Conservation (phyloP, 2,113 vertebrate species). For the Clinocottus analis region DNA sequence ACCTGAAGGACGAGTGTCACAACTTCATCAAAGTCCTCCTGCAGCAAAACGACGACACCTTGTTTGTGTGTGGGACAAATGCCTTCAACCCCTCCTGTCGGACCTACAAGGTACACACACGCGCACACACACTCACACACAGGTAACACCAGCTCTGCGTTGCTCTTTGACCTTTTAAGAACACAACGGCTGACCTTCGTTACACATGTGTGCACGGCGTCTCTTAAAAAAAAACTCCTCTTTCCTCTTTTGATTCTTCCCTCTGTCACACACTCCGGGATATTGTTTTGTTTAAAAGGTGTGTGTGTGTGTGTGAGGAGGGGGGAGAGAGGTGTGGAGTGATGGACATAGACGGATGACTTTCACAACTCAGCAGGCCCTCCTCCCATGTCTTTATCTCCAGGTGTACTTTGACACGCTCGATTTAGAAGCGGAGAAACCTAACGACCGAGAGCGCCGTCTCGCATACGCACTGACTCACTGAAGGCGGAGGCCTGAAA, state of each 20-base stretch:
- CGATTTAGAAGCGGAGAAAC: constrained; percentile 64
- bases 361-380: constrained; percentile 64
- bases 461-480: constrained; percentile 13
- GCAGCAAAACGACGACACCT: constrained; percentile 92
- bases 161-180: constrained; percentile 4
- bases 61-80: constrained; percentile 98
- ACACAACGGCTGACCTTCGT: constrained; percentile 3
- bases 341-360: constrained; percentile 62
- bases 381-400: constrained; percentile 60
- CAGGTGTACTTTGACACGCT: constrained; percentile 71
- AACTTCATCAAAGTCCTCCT: constrained; percentile 99
- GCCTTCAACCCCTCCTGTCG: constrained; percentile 98
- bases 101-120: constrained; percentile 90
- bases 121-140: background rate
- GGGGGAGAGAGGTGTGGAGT: constrained; percentile 2
- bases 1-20: constrained; percentile 95
- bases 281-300: too few relatives aligned
- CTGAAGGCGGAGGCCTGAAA: constrained; percentile 47
- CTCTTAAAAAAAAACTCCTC: background rate
- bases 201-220: background rate
- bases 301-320: too few relatives aligned
- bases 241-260: background rate
- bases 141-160: background rate
- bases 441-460: constrained; percentile 33
- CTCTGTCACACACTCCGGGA: background rate